Conservation (phyloP, 2,888 invertebrate species). For the Hedychridium roseum region DNA sequence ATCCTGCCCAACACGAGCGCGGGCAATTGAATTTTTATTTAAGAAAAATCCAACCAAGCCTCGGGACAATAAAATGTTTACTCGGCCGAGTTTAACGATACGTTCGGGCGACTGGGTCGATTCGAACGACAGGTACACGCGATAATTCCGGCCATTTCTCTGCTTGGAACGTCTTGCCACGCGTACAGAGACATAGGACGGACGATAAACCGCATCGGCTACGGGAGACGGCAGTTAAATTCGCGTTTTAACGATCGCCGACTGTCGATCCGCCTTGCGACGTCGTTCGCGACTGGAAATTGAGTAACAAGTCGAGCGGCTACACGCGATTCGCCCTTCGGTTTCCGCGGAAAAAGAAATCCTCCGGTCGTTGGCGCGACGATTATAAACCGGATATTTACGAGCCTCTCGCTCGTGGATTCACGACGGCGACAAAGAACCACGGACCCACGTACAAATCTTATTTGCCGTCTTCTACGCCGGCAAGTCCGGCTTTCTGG, state of each 20-base stretch:
- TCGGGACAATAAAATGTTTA: background rate
- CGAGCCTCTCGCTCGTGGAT: constrained; percentile 27
- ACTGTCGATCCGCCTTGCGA: constrained; percentile 31
- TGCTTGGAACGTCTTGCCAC: constrained; percentile 16
- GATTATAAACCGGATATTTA: constrained; percentile 50
- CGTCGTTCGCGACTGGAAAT: constrained; percentile 26
- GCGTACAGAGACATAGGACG: background rate
- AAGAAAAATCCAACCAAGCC: too few relatives aligned
- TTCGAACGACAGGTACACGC: constrained; percentile 23
- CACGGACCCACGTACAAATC: background rate
- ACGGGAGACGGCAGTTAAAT: constrained; percentile 27
- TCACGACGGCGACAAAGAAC: too few relatives aligned
- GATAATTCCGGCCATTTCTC: too few relatives aligned
- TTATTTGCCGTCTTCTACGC: constrained; percentile 1
- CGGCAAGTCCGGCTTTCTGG: background rate
- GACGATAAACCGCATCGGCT: background rate
- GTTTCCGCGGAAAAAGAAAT: constrained; percentile 10
- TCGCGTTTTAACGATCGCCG: constrained; percentile 32
- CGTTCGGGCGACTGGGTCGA: too few relatives aligned
- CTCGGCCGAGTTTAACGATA: background rate
- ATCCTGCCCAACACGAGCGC: constrained; percentile 57
- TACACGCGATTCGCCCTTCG: constrained; percentile 4
- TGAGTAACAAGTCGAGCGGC: constrained; percentile 31
- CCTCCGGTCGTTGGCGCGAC: too few relatives aligned
- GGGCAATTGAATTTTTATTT: constrained; percentile 61